Base-by-base conservation (phyloP, 1,140 invertebrate species). In the Tribolium castaneum region DNA sequence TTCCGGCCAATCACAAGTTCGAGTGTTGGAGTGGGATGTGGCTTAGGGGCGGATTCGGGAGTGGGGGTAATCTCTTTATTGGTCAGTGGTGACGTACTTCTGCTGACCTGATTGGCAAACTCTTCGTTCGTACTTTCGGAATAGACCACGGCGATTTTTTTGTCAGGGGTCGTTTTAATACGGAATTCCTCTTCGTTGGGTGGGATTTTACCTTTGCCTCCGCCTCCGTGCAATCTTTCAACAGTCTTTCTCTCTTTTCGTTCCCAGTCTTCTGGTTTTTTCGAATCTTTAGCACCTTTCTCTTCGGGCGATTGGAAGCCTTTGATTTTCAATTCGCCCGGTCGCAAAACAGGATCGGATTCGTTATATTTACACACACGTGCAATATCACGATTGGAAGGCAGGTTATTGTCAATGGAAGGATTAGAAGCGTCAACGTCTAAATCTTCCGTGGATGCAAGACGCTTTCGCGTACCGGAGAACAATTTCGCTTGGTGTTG, bases 1-100 rank as follows among this genome's bases (percentile, higher is more conserved):
- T 89, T 89, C 34, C 87, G 84, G 10, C 88, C 88, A 35, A 89
- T 89, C 4, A 89, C 83, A 14, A 90, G 82, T 82, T 89, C 88
- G 52, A 89, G 79, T 0, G 87, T 88, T 9, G 88, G 86, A 72
- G 78, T 82, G 78, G 74, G 45, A 6, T 78, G 13, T 12, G 77
- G 50, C 70, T 80, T 82, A 51, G 77, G 66, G 35, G 70, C 62
- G 72, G 72, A 73, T 39, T 81, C 80, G 1, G 78, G 80, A 66
- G 81, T 80, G 14, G 80, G 78, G 6, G 76, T 54, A 9, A 85
- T 78, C 35, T 81, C 80, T 78, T 84, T 84, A 51, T 82, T 82
- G 19, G 86, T 85, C 22, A 87, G 70, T 4, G 88, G 88, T 70
- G 87, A 88, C n/a, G 88, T 89, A 49, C 87, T 85, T 75, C 86